Conservation (phyloP, 2,888 invertebrate species). For the Incurvaria masculella region DNA sequence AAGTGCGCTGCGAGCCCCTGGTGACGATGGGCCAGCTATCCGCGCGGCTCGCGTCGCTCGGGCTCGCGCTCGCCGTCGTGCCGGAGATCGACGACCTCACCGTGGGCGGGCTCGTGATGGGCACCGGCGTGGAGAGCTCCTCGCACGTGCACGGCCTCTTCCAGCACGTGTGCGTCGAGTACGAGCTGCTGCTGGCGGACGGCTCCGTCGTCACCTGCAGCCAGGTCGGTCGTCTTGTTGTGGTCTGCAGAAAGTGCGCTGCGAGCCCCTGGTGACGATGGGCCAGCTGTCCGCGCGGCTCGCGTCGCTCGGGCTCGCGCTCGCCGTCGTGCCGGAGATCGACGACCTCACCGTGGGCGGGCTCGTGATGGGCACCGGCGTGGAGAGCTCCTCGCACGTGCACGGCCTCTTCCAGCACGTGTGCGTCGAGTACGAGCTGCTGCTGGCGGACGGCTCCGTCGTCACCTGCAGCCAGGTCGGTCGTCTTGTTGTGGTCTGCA, state of each 20-base stretch:
- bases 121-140: conserved; percentile 77
- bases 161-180: conserved; percentile 74
- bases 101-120: conserved; percentile 79
- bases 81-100: conserved; percentile 84
- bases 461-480: conserved; percentile 66
- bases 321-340: conserved; percentile 77
- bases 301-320: conserved; percentile 68
- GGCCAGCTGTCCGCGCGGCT: conserved; percentile 74
- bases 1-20: conserved; percentile 72
- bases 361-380: conserved; percentile 77
- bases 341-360: conserved; percentile 84
- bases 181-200: conserved; percentile 72
- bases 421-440: conserved; percentile 70
- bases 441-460: conserved; percentile 70
- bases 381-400: conserved; percentile 76
- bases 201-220: conserved; percentile 70
- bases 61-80: conserved; percentile 73
- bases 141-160: conserved; percentile 76
- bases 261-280: conserved; percentile 81
- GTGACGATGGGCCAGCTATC: conserved; percentile 83
- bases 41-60: conserved; percentile 64
- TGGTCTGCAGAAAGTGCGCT: conserved; percentile 67
- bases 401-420: conserved; percentile 80
- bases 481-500: no score
- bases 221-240: conserved; percentile 56